Evolutionary conservation across 2,888 invertebrate genomes (phyloP), one percentile per base, ranked within the genome.

Genomic region (Junonia oenone): DNA sequence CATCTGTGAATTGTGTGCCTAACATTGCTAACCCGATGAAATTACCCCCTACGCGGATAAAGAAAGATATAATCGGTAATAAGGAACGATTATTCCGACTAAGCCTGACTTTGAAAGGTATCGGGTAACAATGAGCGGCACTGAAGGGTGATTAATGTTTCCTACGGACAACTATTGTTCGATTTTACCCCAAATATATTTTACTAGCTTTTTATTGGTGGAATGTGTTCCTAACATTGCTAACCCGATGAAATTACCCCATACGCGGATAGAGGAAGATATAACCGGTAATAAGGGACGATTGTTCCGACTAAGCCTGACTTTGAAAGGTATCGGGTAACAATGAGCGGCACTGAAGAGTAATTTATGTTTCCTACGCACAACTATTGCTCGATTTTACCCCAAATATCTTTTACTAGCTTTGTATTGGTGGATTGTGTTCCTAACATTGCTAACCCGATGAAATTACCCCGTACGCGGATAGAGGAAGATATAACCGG

Each of bases 21-120:
- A 17, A 46, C 13, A 13, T 29, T 55, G 29, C 9, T 48, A 56
- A 27, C 61, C 60, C 59, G 67, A 68, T 68, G 63, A 58, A 66
- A 68, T 69, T 68, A 63, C 65, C 59, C 52, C 55, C 56, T 49
- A 46, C 54, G 64, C 63, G 38, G 38, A 38, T 38, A 38, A 17
- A 64, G 64, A 58, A 61, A 60, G 63, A 64, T 63, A 66, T 52
- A 52, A 46, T 27, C 46, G 29, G 58, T 69, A 72, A 70, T 69
- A 68, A 65, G 64, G 66, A 62, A 62, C 65, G 66, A 72, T 67
- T 66, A 68, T 69, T 66, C 65, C n/a, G n/a, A n/a, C n/a, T n/a
- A n/a, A n/a, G n/a, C n/a, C n/a, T n/a, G n/a, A n/a, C n/a, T n/a
- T n/a, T n/a, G n/a, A n/a, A n/a, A n/a, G n/a, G n/a, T n/a, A n/a